phyloP scores from a whole-genome alignment of 2,113 vertebrate species.

The Xenopus laevis region DNA sequence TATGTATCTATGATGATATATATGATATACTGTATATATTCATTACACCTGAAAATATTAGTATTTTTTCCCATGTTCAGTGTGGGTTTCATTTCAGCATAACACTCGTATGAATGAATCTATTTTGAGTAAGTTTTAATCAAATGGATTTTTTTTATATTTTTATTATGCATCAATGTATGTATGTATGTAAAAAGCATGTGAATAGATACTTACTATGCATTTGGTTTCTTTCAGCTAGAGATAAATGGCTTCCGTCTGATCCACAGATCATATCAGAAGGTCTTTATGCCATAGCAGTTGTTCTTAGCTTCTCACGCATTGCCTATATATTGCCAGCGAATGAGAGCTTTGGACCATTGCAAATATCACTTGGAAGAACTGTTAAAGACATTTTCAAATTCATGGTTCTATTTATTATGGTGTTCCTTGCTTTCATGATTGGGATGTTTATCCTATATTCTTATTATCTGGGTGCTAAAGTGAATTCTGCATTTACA shows the following conservation, averaged over 20 bases:
- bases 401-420: slow-evolving; percentile 91
- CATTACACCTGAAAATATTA: no score
- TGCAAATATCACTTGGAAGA: slow-evolving; percentile 86
- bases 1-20: no score
- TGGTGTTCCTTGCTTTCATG: slow-evolving; percentile 91
- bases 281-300: slow-evolving; percentile 84
- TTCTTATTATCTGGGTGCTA: slow-evolving; percentile 86
- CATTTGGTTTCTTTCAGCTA: slow-evolving; percentile 66
- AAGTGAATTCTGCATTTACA: slow-evolving; percentile 84
- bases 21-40: no score
- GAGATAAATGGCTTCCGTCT: slow-evolving; percentile 86
- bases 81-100: no score
- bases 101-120: no score
- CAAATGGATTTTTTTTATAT: no score
- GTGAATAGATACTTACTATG: slow-evolving; percentile 33
- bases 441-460: slow-evolving; percentile 91
- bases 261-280: slow-evolving; percentile 89
- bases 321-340: slow-evolving; percentile 87
- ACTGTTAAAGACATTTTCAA: slow-evolving; percentile 91
- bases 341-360: slow-evolving; percentile 86
- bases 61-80: no score
- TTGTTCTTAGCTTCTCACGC: slow-evolving; percentile 84
- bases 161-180: no score
- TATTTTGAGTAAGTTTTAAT: no score
- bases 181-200: no score